Evolutionary conservation across 2,888 invertebrate species (phyloP).

Genomic region (Elegia similella): DNA sequence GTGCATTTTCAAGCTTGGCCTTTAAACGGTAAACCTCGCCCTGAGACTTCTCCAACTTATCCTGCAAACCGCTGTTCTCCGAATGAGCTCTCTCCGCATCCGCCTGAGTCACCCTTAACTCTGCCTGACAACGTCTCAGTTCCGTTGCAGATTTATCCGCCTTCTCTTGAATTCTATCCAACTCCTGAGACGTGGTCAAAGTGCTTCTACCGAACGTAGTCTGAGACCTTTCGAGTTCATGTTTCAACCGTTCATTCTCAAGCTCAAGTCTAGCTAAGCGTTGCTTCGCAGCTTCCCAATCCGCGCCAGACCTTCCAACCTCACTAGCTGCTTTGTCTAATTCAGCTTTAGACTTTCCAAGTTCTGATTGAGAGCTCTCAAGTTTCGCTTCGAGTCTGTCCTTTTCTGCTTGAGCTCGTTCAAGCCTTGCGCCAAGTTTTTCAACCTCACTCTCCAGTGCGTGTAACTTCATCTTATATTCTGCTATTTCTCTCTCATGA

Average conservation of each 20-base stretch:
- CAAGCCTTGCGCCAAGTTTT: conserved; percentile 92
- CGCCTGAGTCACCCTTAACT: conserved; percentile 94
- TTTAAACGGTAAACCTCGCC: conserved; percentile 97
- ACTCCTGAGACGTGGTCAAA: conserved; percentile 90
- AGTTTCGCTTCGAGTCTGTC: conserved; percentile 94
- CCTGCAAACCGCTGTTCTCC: conserved; percentile 92
- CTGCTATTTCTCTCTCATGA: conserved; percentile 95
- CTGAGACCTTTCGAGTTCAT: conserved; percentile 92
- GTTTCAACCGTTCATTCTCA: conserved; percentile 93
- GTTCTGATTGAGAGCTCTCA: conserved; percentile 95
- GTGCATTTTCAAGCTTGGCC: conserved; percentile 96
- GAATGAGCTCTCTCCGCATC: conserved; percentile 93
- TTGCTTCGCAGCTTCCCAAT: conserved; percentile 93
- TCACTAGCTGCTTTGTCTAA: conserved; percentile 95
- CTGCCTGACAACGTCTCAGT: conserved; percentile 92
- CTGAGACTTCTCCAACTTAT: conserved; percentile 96
- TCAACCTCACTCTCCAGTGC: conserved; percentile 95
- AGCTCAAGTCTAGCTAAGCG: conserved; percentile 91
- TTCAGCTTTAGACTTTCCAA: conserved; percentile 97
- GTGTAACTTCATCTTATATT: conserved; percentile 96
- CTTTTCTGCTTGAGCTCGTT: conserved; percentile 94
- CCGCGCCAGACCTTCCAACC: conserved; percentile 93
- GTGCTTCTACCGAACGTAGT: conserved; percentile 92
- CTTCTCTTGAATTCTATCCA: conserved; percentile 91
- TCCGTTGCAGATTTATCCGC: conserved; percentile 93